Conservation (phyloP, 1,140 invertebrate species). For the Cephus cinctus region DNA sequence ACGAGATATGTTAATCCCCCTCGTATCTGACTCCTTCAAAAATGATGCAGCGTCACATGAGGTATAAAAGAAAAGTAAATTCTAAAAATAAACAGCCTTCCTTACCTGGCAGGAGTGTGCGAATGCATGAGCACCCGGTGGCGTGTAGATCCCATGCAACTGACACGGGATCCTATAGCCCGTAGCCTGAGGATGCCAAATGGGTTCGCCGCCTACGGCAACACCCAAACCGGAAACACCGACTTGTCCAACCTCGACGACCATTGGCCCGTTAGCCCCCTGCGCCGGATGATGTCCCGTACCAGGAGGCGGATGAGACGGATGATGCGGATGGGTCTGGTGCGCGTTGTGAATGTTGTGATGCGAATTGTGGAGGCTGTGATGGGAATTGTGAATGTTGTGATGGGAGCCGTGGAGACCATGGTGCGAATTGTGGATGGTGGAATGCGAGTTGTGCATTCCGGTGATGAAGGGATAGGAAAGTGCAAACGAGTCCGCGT, state of each 20-base stretch:
- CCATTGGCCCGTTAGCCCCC: constrained; percentile 45
- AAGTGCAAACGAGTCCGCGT: constrained; percentile 37
- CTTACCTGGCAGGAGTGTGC: constrained; percentile 49
- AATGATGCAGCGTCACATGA: constrained; percentile 11
- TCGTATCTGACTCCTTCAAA: constrained; percentile 9
- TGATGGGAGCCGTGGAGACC: constrained; percentile 32
- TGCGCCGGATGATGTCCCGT: constrained; percentile 46
- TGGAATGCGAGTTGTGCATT: constrained; percentile 41
- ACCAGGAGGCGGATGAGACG: constrained; percentile 21
- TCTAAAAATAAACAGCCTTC: neutral
- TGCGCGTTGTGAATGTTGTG: constrained; percentile 45
- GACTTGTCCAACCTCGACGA: constrained; percentile 49
- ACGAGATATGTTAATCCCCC: constrained; percentile 13
- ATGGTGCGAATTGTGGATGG: constrained; percentile 36
- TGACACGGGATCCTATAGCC: constrained; percentile 49
- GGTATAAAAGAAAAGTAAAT: neutral
- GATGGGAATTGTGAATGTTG: constrained; percentile 34
- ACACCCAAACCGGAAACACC: constrained; percentile 47
- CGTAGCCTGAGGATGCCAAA: constrained; percentile 48
- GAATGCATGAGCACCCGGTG: constrained; percentile 44
- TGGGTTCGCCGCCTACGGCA: constrained; percentile 40
- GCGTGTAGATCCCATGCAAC: constrained; percentile 45
- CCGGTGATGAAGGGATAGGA: constrained; percentile 39
- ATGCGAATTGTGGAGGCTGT: constrained; percentile 39
- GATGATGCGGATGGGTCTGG: constrained; percentile 42